Base-by-base conservation (phyloP, 2,797 vertebrate species). In the Cynopterus sphinx region DNA sequence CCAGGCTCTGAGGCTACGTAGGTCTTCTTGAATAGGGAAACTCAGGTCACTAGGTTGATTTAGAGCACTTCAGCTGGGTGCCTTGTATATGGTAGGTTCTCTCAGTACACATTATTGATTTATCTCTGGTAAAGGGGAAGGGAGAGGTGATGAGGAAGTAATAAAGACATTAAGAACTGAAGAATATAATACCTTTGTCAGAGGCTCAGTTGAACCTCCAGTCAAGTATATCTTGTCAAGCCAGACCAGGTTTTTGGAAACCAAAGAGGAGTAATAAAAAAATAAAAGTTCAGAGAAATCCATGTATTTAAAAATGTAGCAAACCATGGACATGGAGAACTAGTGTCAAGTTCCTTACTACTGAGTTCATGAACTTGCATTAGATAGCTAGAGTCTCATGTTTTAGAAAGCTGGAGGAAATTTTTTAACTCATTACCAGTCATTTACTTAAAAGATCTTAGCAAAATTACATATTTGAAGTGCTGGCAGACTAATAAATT, bases 381-480 rank as follows among this genome's bases (percentile, higher is more conserved):
- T 97, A 95, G 65, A 96, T 97, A 94, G 85, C 95, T 33, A 0
- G 12, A 28, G 51, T n/a, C 63, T 90, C 84, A 28, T 92, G 95
- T 94, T 95, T 86, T 24, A 96, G 95, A 95, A 97, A 96, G 82
- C 94, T 2, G 86, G 94, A 65, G 94, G 73, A 46, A 87, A 73
- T 83, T 95, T 96, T 26, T 92, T 98, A 98, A 97, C 92, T 97
- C 63, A 16, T 87, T 97, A 98, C 98, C 98, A 98, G 96, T 97
- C 88, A 83, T 96, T 98, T 97, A 98, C 98, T 98, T 98, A 93
- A 96, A 98, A 97, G 97, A 98, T 98, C 97, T 98, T 93, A 97
- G 97, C 97, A 96, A 92, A 94, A 96, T 98, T 89, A 97, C 97
- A 98, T 94, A 96, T 97, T 98, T 98, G 96, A 97, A 98, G 97